A percentile compares a stretch with the other conserved stretches of the same genome.
Evolutionary conservation across 2,113 vertebrate species (phyloP).

Genomic region (Falcunculus frontatus): DNA sequence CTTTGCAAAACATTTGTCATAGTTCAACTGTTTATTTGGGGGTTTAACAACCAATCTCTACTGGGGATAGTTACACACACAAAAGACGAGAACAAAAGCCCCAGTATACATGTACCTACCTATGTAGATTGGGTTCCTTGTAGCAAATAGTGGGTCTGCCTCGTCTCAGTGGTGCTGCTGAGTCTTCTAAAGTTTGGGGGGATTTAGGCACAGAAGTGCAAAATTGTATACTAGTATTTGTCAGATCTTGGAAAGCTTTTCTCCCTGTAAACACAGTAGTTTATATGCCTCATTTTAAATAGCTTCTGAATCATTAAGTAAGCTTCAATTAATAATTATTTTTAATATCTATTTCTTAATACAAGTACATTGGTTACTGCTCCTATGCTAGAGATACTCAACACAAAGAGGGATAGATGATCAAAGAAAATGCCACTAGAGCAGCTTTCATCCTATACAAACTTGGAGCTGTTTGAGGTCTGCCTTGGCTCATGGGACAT

Average conservation of each 20-base stretch:
- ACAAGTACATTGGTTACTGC: background rate
- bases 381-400: background rate
- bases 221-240: constrained; percentile 26
- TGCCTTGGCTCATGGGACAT: background rate
- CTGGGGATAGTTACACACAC: fast-evolving
- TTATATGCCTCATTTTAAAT: background rate
- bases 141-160: constrained; percentile 24
- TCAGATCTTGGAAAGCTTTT: constrained; percentile 64
- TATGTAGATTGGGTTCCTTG: constrained; percentile 60
- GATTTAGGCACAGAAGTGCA: background rate
- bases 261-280: constrained; percentile 45
- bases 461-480: background rate
- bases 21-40: background rate
- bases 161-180: background rate
- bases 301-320: background rate
- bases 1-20: background rate
- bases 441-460: background rate
- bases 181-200: background rate
- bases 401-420: background rate
- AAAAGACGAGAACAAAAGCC: background rate
- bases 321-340: background rate
- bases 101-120: background rate
- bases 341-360: background rate
- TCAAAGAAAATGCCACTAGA: background rate
- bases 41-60: background rate